A percentile compares a stretch with the other conserved stretches of the same genome.
These are phyloP conservation scores for Artibeus jamaicensis DNA, from an alignment of 2,797 vertebrate species.

Conservation along the genomic window DNA sequence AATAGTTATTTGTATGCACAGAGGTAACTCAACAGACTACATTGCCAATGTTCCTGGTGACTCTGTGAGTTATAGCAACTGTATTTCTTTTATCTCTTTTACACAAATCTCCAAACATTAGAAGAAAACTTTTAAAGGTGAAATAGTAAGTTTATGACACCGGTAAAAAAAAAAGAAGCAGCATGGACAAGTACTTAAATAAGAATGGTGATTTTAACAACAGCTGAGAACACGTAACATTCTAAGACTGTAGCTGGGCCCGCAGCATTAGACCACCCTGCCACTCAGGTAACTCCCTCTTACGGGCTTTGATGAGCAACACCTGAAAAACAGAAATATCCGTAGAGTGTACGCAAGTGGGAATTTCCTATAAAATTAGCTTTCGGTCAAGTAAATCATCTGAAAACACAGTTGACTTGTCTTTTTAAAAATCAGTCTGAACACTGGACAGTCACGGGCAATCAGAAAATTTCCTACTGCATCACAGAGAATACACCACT, in stretches of 20 bases:
- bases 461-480: neutral
- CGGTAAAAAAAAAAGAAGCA: neutral
- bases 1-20: neutral
- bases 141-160: conserved; percentile 14
- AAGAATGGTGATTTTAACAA: neutral
- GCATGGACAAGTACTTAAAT: neutral
- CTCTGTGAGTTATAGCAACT: neutral
- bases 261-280: neutral
- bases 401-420: neutral
- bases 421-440: conserved; percentile 33
- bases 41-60: neutral
- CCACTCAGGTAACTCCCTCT: neutral
- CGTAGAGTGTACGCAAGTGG: neutral
- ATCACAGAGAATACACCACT: neutral
- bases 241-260: neutral
- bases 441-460: neutral
- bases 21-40: neutral
- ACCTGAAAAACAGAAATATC: neutral
- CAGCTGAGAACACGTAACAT: neutral
- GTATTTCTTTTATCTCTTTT: neutral
- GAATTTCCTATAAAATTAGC: neutral
- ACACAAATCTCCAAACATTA: neutral
- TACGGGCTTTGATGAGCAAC: neutral
- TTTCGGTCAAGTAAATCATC: conserved; percentile 23
- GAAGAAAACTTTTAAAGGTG: conserved; percentile 2